Evolutionary conservation across 2,113 vertebrate genomes (phyloP), one percentile per base, ranked within the genome.

Genomic region (Rattus rattus): DNA sequence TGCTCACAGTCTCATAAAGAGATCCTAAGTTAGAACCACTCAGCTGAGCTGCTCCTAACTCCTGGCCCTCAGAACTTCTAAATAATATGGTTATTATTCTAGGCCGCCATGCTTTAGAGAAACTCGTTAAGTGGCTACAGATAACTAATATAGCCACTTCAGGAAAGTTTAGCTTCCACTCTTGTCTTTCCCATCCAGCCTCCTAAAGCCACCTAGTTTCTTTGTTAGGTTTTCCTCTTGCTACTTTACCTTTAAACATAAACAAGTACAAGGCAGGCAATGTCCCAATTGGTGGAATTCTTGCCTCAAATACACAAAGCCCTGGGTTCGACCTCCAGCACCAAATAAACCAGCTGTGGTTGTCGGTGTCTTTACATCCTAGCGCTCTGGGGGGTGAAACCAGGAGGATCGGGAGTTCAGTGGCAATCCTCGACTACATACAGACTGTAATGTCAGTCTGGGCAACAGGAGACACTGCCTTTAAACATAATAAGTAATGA

Each of bases 201-300:
- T 56, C 30, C 30, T 73, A 24, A 86, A 86, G 26, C 54, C 67
- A 75, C 26, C 0, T 63, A 59, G 5, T 28, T 54, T 90, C 36
- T 89, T 80, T 69, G 33, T 9, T 59, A 36, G 30, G 65, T 93
- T 84, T 59, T 89, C 56, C 28, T 90, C 79, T 13, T 14, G 2
- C 19, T 56, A 72, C 9, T 43, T 96, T 89, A 63, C 59, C 59
- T 80, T 93, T 54, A 80, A 69, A 72, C 94, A 75, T n/a, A 75
- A 93, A 54, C 19, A 54, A 73, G 43, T 43, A 30, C 26, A 52
- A 47, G 24, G 10, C 22, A 72, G 30, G 30, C 5, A 7, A 33
- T 72, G 3, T 56, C 47, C 13, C 33, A 73, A 12, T 39, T n/a
- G 11, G 12, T 39, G 16, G 22, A 49, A 19, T 67, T 24, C 36